Evolutionary conservation across 1,140 invertebrate genomes (phyloP).

Genomic region (Ditylenchus dipsaci): DNA sequence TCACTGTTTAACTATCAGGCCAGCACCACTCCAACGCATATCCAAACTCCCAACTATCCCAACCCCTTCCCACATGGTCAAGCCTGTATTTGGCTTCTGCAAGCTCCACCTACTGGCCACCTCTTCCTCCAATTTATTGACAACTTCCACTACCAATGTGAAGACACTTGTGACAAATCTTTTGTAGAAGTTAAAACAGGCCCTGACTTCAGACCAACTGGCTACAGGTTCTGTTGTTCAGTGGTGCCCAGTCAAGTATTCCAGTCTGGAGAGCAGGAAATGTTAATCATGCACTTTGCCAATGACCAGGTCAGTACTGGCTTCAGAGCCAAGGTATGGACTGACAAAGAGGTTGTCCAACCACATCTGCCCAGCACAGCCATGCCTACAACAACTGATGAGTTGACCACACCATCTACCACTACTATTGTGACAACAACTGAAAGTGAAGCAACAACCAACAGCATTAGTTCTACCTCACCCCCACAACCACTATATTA

Average conservation of each 20-base stretch:
- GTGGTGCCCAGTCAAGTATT: constrained; percentile 37
- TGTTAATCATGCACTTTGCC: constrained; percentile 50
- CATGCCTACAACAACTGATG: not conserved
- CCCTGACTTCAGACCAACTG: constrained; percentile 40
- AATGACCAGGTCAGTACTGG: constrained; percentile 30
- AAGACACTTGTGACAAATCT: constrained; percentile 56
- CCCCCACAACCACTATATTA: too few species aligned
- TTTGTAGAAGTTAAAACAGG: constrained; percentile 51
- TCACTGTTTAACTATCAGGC: constrained; percentile 15
- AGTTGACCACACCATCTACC: not conserved
- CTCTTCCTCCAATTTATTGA: constrained; percentile 50
- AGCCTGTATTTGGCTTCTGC: constrained; percentile 49
- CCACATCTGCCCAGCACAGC: not conserved
- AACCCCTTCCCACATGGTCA: constrained; percentile 30
- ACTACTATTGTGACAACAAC: constrained; percentile 7
- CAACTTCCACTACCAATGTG: constrained; percentile 51
- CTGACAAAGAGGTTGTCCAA: constrained; percentile 2
- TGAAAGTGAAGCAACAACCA: not conserved
- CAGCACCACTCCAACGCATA: constrained; percentile 7
- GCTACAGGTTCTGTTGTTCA: constrained; percentile 51
- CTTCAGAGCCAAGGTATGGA: constrained; percentile 25
- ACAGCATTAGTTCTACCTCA: too few species aligned
- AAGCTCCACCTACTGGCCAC: constrained; percentile 43
- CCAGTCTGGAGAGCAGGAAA: constrained; percentile 39
- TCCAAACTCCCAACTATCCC: constrained; percentile 39